Evolutionary conservation across 2,888 invertebrate genomes (phyloP), one percentile per base, ranked within the genome.

Genomic region (Hypsopygia costalis): DNA sequence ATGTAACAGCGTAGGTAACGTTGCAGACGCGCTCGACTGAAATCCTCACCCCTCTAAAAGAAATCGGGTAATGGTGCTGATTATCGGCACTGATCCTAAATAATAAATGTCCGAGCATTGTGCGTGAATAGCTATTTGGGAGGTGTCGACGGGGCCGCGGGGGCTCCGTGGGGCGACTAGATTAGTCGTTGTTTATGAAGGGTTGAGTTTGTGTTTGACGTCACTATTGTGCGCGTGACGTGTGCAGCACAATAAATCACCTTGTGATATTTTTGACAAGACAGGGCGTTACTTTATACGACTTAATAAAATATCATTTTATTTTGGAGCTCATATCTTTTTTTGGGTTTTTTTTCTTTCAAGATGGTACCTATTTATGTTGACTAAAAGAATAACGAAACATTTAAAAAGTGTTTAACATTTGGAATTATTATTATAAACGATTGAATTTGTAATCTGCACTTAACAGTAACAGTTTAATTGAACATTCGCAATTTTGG

Each of bases 31-130:
- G 11, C 7, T 33, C 16, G 8, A 6, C 10, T 20, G 28, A 53
- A 63, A 66, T 62, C 43, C 48, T 47, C 41, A 52, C 62, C 67
- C 69, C 50, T 58, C 53, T 49, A 52, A 67, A 63, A 64, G 68
- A 70, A 74, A 71, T 68, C 60, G 67, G 67, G 67, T 70, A 69
- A 66, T 68, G 61, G 56, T 62, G 48, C 55, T 66, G 73, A 78
- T 80, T 71, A 81, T 77, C 74, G 69, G 56, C 54, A 46, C 60
- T 63, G 74, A 73, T 71, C 69, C 67, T 76, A 67, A 78, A 77
- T 81, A 78, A 80, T 79, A 72, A 72, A 80, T 74, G 74, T 58
- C 51, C 45, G 50, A 31, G 53, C 51, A 57, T 59, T 63, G 58
- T 66, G 59, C 33, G 41, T 20, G 28, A 37, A 34, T 22, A 25